Percentiles rank a stretch among this genome's conserved stretches.
These are phyloP conservation scores for Scaptomyza polygonia DNA, from an alignment of 2,888 invertebrate species.

Conservation along the genomic window DNA sequence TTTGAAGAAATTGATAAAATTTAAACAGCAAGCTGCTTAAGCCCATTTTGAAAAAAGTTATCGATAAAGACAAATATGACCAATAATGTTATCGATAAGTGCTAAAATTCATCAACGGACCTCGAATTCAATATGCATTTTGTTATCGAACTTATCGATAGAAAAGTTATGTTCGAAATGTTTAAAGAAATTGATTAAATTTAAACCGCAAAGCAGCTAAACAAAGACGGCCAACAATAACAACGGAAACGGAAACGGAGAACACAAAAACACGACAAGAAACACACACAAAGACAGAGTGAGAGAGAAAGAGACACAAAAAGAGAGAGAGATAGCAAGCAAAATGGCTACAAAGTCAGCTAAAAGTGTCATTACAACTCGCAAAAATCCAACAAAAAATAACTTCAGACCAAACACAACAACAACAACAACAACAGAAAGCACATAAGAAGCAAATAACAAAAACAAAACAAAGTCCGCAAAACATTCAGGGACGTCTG, in stretches of 20 bases:
- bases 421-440: no score
- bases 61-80: no score
- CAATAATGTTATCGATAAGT: no score
- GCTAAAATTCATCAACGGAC: background rate
- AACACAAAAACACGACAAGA: slow-evolving; percentile 12
- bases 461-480: slow-evolving; percentile 44
- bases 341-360: slow-evolving; percentile 80
- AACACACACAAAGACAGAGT: slow-evolving; percentile 11
- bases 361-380: slow-evolving; percentile 80
- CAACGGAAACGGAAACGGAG: slow-evolving; percentile 67
- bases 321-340: slow-evolving; percentile 28
- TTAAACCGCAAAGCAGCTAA: slow-evolving; percentile 58
- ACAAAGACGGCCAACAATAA: slow-evolving; percentile 14
- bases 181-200: slow-evolving; percentile 72
- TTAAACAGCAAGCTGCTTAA: slow-evolving; percentile 61
- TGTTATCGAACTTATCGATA: slow-evolving; percentile 11
- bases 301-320: background rate
- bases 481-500: slow-evolving; percentile 74
- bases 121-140: no score
- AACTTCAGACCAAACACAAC: slow-evolving; percentile 19
- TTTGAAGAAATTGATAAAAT: slow-evolving; percentile 72
- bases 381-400: slow-evolving; percentile 61
- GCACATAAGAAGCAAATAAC: slow-evolving; percentile 9
- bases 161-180: slow-evolving; percentile 50
- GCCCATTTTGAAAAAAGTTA: no score